Evolutionary conservation across 2,113 vertebrate species (phyloP).

Genomic region (Ictalurus punctatus): DNA sequence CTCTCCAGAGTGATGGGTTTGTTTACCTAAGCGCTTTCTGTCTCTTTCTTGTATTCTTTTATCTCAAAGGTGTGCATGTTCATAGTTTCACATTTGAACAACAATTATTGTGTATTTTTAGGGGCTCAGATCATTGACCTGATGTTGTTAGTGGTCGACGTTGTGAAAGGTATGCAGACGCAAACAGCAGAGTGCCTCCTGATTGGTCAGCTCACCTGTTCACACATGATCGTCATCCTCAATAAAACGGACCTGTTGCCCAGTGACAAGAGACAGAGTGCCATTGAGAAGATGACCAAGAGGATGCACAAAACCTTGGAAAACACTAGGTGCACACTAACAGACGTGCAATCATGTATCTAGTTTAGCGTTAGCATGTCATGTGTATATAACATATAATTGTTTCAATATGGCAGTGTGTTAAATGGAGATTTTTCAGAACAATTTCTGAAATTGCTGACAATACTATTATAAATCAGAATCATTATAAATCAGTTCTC

Average conservation of each 20-base stretch:
- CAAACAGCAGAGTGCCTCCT: constrained; percentile 97
- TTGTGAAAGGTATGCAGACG: constrained; percentile 97
- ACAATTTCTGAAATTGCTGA: background rate
- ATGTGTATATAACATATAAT: background rate
- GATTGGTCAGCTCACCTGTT: constrained; percentile 94
- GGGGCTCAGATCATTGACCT: constrained; percentile 98
- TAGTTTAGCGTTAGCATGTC: background rate
- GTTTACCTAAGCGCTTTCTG: constrained; percentile 42
- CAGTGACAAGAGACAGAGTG: constrained; percentile 81
- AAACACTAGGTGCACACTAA: constrained; percentile 81
- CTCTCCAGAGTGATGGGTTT: constrained; percentile 71
- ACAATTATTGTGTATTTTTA: constrained; percentile 58
- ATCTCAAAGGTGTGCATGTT: constrained; percentile 23
- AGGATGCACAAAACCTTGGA: constrained; percentile 96
- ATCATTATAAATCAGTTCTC: background rate
- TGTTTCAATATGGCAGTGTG: background rate
- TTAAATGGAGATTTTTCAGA: background rate
- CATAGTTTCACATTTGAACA: background rate
- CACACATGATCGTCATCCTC: constrained; percentile 91
- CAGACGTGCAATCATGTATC: background rate
- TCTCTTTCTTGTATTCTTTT: constrained; percentile 42
- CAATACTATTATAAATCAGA: background rate
- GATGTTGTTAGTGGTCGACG: constrained; percentile 97
- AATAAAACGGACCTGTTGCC: constrained; percentile 93
- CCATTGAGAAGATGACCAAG: constrained; percentile 94